Conservation (phyloP, 2,113 vertebrate species). For the Eulemur macaco region DNA sequence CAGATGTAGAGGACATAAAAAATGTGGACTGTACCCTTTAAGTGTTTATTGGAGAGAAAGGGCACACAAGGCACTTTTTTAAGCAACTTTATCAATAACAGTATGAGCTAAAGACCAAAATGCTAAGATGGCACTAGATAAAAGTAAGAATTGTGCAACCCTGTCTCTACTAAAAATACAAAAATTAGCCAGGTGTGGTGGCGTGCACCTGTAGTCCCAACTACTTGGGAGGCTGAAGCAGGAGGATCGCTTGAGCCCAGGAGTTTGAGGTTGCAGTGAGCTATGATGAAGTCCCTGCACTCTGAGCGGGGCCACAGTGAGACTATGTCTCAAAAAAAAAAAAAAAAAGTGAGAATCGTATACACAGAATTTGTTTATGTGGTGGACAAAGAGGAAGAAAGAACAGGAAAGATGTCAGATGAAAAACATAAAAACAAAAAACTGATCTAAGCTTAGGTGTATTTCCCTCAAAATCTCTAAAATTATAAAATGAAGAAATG, state of each 20-base stretch:
- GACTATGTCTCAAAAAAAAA: no score
- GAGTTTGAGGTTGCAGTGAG: no score
- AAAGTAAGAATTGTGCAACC: not conserved
- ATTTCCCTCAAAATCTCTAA: not conserved
- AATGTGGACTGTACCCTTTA: not conserved
- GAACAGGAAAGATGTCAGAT: not conserved
- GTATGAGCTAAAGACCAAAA: not conserved
- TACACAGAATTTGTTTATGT: not conserved
- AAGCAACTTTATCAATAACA: not conserved
- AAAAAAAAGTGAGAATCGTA: not conserved
- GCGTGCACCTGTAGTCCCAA: no score
- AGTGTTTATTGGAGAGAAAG: not conserved
- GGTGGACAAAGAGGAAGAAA: not conserved
- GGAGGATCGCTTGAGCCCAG: no score
- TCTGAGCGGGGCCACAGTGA: no score
- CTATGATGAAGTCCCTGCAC: no score
- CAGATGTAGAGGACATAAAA: not conserved
- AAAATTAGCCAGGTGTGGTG: no score
- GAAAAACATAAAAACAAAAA: constrained; percentile 28
- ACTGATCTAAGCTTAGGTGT: not conserved
- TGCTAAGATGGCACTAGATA: not conserved
- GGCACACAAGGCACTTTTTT: not conserved
- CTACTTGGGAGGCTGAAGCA: no score
- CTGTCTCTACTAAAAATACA: no score
- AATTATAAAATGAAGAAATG: not conserved